phyloP scores from a whole-genome alignment of 2,888 invertebrate species.

The Parelbella ahira region DNA sequence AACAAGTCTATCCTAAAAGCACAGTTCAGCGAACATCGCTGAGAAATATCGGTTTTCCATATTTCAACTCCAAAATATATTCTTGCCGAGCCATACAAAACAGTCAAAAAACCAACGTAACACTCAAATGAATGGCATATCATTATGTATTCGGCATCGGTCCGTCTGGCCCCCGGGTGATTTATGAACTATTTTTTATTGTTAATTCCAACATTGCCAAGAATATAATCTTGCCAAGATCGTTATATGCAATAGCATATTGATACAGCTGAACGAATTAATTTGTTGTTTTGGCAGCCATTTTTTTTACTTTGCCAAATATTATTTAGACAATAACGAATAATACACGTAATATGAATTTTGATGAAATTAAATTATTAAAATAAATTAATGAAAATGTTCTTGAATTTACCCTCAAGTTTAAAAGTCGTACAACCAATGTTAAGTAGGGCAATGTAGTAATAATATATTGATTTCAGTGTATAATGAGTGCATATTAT shows the following conservation, averaged over 20 bases:
- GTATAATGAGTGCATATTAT: too few relatives aligned
- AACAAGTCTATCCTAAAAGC: too few relatives aligned
- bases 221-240: slow-evolving; percentile 55
- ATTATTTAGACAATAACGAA: too few relatives aligned
- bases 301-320: slow-evolving; percentile 18
- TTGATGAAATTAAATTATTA: too few relatives aligned
- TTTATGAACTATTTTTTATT: slow-evolving; percentile 73
- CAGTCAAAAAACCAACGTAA: slow-evolving; percentile 49
- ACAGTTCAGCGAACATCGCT: too few relatives aligned
- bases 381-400: too few relatives aligned
- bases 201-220: slow-evolving; percentile 52
- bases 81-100: slow-evolving; percentile 32
- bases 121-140: slow-evolving; percentile 59
- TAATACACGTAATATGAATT: too few relatives aligned
- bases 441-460: too few relatives aligned
- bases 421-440: too few relatives aligned
- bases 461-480: too few relatives aligned
- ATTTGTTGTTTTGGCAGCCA: slow-evolving; percentile 9
- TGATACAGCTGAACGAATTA: slow-evolving; percentile 44
- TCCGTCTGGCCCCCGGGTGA: slow-evolving; percentile 65
- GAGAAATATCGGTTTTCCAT: too few relatives aligned
- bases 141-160: slow-evolving; percentile 62
- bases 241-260: slow-evolving; percentile 64
- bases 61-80: neutral
- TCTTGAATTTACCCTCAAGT: too few relatives aligned